Evolutionary conservation across 2,113 vertebrate species (phyloP), one percentile per base, ranked within the genome.

Genomic region (Prolemur simus): DNA sequence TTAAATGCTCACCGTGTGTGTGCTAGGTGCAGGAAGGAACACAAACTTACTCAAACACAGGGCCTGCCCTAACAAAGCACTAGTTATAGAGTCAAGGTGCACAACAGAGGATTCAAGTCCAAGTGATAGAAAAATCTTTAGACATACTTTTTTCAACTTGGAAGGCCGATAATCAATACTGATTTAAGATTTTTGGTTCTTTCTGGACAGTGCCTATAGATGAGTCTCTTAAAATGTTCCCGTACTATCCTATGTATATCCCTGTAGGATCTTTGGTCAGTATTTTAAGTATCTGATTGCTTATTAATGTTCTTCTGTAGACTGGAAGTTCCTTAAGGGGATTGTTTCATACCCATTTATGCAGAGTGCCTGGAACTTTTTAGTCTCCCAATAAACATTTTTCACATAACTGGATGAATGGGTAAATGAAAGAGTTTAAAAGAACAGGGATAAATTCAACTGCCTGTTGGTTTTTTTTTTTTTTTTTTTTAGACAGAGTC

Each of bases 371-470:
- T 89, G 68, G 10, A 76, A 84, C 34, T 49, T 89, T 42, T 47
- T 23, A 84, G 68, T 80, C 6, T 52, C 37, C 73, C 47, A 82
- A 71, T 47, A 94, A 66, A 64, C 37, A 45, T 29, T 64, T 92
- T 87, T 95, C 86, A 96, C 85, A 52, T 54, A 76, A 42, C 8
- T 78, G 29, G 20, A 82, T 37, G 15, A 91, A 60, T 69, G 45
- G 68, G 32, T 21, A 91, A 86, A 89, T 42, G 15, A 94, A 63
- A 56, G 63, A 34, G 21, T 84, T 37, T 96, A 68, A 74, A 83
- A 45, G 29, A 73, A 87, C 1, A 52, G 10, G 37, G 37, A 47
- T 47, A 21, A 37, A 58, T 90, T 80, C 64, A 49, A 10, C 77
- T 60, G 17, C 17, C 17, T 56, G 29, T n/a, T n/a, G 7, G 5